Evolutionary conservation across 1,140 invertebrate genomes (phyloP).

Genomic region (Leptinotarsa texana): DNA sequence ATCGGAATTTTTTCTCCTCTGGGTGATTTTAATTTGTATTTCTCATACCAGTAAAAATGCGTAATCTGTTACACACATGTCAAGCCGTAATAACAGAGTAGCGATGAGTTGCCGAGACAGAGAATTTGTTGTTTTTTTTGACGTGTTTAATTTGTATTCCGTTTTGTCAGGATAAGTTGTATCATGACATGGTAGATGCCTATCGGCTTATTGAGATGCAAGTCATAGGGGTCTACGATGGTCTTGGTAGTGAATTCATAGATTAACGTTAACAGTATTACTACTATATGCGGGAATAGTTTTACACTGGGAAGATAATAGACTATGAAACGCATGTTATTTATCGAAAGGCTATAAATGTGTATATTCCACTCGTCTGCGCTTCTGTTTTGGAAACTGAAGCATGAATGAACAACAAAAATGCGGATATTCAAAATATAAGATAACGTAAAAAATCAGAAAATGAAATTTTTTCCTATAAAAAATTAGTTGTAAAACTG

Average conservation of each 20-base stretch:
- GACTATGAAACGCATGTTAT: no score
- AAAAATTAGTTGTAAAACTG: no score
- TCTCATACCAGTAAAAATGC: not conserved
- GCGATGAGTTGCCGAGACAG: not conserved
- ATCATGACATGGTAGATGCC: not conserved
- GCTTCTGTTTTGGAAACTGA: no score
- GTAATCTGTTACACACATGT: not conserved
- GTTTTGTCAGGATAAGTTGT: not conserved
- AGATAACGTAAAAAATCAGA: no score
- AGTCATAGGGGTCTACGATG: conserved; percentile 2
- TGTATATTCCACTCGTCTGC: no score
- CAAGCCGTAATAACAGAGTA: not conserved
- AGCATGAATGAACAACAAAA: no score
- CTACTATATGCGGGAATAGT: no score
- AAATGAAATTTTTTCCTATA: no score
- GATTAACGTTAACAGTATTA: no score
- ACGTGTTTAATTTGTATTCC: not conserved
- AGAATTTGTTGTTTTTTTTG: conserved; percentile 9
- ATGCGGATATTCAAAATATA: no score
- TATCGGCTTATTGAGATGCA: not conserved
- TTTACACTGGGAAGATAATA: no score
- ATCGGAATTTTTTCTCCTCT: not conserved
- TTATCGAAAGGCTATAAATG: no score
- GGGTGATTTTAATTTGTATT: not conserved
- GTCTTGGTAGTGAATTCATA: not conserved